Percentiles rank a stretch among this genome's conserved stretches.
These are phyloP conservation scores for Pollicipes pollicipes DNA, from an alignment of 1,140 invertebrate species.

Conservation along the genomic window DNA sequence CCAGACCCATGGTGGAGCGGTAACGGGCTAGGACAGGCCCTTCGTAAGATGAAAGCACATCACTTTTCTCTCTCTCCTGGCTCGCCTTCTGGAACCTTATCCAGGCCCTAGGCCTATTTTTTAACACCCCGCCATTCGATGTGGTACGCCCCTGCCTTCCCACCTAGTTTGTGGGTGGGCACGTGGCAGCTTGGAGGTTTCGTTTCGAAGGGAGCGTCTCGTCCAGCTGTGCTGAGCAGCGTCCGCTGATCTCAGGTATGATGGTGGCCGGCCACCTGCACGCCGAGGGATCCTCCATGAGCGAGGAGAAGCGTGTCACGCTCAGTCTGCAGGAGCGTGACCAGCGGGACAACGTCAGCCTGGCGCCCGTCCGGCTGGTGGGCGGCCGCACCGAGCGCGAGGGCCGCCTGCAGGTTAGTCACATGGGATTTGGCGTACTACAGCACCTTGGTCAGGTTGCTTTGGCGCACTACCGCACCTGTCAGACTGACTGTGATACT, in stretches of 20 bases:
- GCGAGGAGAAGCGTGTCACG: not conserved
- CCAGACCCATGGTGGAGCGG: too few species aligned
- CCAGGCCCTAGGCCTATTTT: too few species aligned
- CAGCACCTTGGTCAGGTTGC: not conserved
- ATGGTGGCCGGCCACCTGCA: conserved; percentile 85
- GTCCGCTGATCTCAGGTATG: conserved; percentile 39
- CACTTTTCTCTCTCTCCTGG: too few species aligned
- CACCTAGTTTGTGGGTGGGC: too few species aligned
- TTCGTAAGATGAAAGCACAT: too few species aligned
- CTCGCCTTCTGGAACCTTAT: too few species aligned
- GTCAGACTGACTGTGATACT: not conserved
- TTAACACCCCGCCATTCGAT: too few species aligned
- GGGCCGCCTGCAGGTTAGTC: conserved; percentile 53
- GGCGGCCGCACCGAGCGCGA: conserved; percentile 53
- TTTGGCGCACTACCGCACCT: not conserved
- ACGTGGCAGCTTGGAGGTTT: too few species aligned
- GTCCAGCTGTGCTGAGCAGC: too few species aligned
- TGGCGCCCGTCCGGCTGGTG: conserved; percentile 43
- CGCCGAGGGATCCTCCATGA: conserved; percentile 19
- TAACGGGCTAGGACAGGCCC: too few species aligned
- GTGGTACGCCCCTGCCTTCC: too few species aligned
- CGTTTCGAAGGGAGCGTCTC: too few species aligned
- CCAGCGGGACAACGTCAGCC: conserved; percentile 1
- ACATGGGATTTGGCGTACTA: not conserved
- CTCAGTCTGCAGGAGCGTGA: not conserved